Evolutionary conservation across 2,888 invertebrate genomes (phyloP), one percentile per base, ranked within the genome.

Genomic region (Apotomis turbidana): DNA sequence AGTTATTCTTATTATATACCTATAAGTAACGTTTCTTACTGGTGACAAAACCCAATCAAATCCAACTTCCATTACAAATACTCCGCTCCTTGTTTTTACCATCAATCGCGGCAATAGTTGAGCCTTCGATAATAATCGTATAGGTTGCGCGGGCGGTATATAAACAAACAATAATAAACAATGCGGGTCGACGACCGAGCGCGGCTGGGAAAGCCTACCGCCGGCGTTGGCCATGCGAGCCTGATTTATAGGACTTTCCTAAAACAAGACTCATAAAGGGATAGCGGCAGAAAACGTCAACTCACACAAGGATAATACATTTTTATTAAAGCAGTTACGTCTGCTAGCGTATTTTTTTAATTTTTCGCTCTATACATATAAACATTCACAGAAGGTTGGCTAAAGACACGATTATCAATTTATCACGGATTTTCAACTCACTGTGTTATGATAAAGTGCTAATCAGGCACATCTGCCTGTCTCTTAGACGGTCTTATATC

Each of bases 141-240:
- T 66, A n/a, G 57, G 55, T 64, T 61, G 61, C 61, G 51, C 61
- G 60, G 49, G 51, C 51, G 55, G 66, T 66, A n/a, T n/a, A n/a
- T n/a, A 58, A 49, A 51, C 59, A 68, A 68, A 58, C 68, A 59
- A 68, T 68, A 58, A 68, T 52, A 59, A 58, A 58, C 68, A 58
- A 68, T 68, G 36, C 49, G 38, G 68, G 59, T 58, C 57, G 51
- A 59, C 60, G 68, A 59, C 68, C 68, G 68, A n/a, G 10, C 36
- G 46, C 13, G 41, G 68, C 68, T 68, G 58, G 58, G 66, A 66
- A 64, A 66, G 66, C 66, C 66, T 66, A 15, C 55, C 27, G 5
- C n/a, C 12, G 9, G 3, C 5, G 66, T 46, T 57, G 66, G 46
- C 66, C 55, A 57, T 46, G 36, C 46, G 4, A 9, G 3, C n/a